Evolutionary conservation across 2,797 vertebrate species (phyloP).

Genomic region (Enteromius anoplus): DNA sequence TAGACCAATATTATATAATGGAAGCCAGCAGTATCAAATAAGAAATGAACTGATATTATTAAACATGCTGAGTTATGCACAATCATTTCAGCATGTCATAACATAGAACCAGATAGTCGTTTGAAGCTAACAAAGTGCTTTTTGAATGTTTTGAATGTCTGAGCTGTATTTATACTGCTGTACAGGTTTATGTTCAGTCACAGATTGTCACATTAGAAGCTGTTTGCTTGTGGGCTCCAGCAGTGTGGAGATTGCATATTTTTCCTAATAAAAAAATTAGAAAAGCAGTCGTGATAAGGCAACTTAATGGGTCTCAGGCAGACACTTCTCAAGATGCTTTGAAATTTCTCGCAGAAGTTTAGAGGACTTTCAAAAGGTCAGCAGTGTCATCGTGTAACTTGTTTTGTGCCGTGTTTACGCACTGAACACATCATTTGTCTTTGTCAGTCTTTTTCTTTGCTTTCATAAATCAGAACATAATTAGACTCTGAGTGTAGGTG

Average conservation of each 20-base stretch:
- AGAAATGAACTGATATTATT: neutral
- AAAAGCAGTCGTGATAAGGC: neutral
- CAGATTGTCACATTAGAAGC: neutral
- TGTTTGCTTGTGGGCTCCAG: no score
- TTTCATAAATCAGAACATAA: constrained; percentile 6
- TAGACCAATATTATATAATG: neutral
- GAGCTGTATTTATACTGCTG: neutral
- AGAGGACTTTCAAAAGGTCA: constrained; percentile 2
- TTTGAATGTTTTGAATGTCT: neutral
- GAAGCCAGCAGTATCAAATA: neutral
- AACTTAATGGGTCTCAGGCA: no score
- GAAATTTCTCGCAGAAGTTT: neutral
- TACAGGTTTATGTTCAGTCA: neutral
- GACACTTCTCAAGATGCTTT: neutral
- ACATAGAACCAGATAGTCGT: neutral
- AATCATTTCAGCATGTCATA: neutral
- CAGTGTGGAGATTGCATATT: neutral
- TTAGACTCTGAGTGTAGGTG: neutral
- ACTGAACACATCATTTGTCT: constrained; percentile 2
- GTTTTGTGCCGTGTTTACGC: neutral
- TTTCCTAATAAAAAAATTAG: neutral
- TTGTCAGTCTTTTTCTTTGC: neutral
- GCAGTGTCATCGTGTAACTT: neutral
- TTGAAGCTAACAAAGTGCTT: neutral
- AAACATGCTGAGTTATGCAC: neutral